Evolutionary conservation across 2,797 vertebrate species (phyloP), one percentile per base, ranked within the genome.

Genomic region (Hypotaenidia philippensis): DNA sequence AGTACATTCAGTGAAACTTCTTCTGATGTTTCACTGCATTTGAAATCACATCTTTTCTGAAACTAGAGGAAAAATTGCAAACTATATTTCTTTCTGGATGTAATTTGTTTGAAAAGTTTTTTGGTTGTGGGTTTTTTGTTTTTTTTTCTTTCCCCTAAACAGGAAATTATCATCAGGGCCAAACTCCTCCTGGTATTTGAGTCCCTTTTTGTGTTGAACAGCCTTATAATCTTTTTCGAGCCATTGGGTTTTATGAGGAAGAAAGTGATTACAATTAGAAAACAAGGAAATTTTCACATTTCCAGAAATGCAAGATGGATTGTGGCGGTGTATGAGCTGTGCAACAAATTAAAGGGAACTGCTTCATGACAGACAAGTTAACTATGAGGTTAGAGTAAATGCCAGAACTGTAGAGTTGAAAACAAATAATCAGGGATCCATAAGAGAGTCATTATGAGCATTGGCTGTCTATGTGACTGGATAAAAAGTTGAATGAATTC

Each of bases 401-500:
- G 2, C 9, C 29, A 74, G 11, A 63, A 65, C 6, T 18, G 1
- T 6, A 57, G 21, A 79, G 8, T 10, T 63, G 9, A 65, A 88
- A 78, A 44, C 41, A 68, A 52, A 5, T 49, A 6, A 49, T 23
- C 34, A 68, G 20, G 19, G 7, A 84, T 38, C 5, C 5, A 4
- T 31, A 25, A n/a, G 4, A 27, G 23, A n/a, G 22, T 70, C 53
- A 16, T 79, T n/a, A 19, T 25, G 18, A 23, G 2, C 0, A 0
- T 11, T 60, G 10, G 16, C 34, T 45, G 3, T 16, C 9, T 41
- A 2, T 45, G 6, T 36, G 41, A 57, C 21, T 50, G 29, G 17
- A 57, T 25, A 44, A 71, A 86, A 78, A 11, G 18, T 12, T 45
- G 12, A 47, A 40, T 23, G 80, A 60, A 15, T 49, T n/a, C 18